These are phyloP conservation scores for Nebria salina DNA, from an alignment of 2,888 invertebrate species.

Conservation along the genomic window DNA sequence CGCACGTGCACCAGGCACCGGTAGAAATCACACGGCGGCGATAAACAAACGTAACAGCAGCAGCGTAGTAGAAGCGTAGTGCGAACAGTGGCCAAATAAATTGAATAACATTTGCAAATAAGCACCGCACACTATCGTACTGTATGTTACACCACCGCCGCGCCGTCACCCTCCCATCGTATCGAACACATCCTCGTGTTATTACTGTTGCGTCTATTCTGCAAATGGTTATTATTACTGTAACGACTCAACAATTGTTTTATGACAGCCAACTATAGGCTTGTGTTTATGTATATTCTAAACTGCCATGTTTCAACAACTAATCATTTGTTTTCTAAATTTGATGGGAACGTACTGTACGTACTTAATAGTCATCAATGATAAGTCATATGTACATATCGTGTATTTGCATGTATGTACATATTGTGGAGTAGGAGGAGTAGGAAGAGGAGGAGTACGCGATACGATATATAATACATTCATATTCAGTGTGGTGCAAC, in stretches of 20 bases:
- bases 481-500: conserved; percentile 25
- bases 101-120: conserved; percentile 66
- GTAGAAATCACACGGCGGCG: conserved; percentile 61
- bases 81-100: conserved; percentile 63
- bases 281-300: neutral
- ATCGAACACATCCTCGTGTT: neutral
- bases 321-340: no score
- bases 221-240: neutral
- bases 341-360: neutral
- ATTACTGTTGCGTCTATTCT: neutral
- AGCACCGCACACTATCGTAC: conserved; percentile 56
- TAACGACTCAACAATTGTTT: neutral
- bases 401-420: neutral
- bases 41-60: conserved; percentile 57
- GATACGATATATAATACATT: neutral
- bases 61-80: conserved; percentile 23
- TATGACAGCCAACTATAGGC: neutral
- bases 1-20: conserved; percentile 58
- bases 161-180: neutral
- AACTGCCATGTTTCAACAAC: neutral
- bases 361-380: no score
- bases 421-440: no score
- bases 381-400: neutral
- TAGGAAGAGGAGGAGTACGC: no score
- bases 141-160: neutral